Evolutionary conservation across 2,113 vertebrate genomes (phyloP), one percentile per base, ranked within the genome.

Genomic region (Pholis gunnellus): DNA sequence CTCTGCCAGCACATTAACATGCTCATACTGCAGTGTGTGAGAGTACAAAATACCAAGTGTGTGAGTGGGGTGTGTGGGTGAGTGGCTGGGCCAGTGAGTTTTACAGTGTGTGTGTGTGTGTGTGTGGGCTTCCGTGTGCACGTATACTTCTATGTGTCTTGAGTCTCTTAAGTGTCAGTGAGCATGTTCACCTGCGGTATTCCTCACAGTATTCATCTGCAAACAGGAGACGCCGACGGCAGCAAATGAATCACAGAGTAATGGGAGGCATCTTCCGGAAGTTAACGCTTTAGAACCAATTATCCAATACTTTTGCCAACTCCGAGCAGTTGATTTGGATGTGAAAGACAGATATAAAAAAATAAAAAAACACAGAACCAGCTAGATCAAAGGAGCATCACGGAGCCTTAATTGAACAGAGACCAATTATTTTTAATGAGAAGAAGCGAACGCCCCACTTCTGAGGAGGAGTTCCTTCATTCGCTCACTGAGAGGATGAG

Each of bases 351-450:
- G 67, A 87, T 79, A 34, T 3, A 31, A 31, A 31, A 31, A 29
- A 29, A 59, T n/a, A 54, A 52, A 78, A 67, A 79, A 82, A 79
- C 42, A 78, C 64, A 8, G 59, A 81, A 48, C 72, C 59, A 68
- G 72, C 65, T 52, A 87, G 82, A 93, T 94, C 90, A 94, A 92
- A 93, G 88, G 29, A 83, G 65, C 79, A 82, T 84, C 75, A 75
- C 61, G 72, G 75, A 82, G 78, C 78, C 75, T 87, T 86, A 92
- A 93, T 89, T 93, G 89, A 93, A 91, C 78, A 82, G 87, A 91
- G 87, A 81, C 90, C 87, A 92, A 93, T 94, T 93, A 93, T 91
- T 93, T 93, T 93, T 93, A 94, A 92, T 91, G 91, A 94, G 88
- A 68, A 85, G 82, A 84, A 67, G 75, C 34, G 54, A 88, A 81